Conservation (phyloP, 2,113 vertebrate genomes). For the Xerus inauris region DNA sequence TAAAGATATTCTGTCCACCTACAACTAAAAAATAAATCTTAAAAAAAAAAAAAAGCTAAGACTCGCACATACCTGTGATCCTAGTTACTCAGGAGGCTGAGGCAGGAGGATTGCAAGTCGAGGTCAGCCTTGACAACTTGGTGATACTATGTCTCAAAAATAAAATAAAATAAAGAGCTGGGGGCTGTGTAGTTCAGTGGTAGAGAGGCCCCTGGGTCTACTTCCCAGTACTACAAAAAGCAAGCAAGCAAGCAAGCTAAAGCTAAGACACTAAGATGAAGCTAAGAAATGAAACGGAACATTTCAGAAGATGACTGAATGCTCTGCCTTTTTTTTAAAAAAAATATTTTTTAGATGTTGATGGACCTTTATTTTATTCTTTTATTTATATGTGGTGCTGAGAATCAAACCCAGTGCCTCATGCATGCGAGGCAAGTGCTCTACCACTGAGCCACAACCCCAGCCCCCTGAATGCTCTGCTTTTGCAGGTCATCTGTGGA, state of each 20-base stretch:
- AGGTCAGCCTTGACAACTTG: background rate
- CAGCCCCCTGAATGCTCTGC: background rate
- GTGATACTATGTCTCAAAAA: background rate
- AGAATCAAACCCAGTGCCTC: no score
- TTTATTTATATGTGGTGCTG: no score
- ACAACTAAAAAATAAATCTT: no score
- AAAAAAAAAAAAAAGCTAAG: background rate
- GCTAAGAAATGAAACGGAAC: background rate
- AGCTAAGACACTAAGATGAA: background rate
- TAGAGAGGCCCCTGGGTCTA: no score
- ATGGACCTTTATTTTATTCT: no score
- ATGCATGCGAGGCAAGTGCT: no score
- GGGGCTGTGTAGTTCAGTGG: background rate
- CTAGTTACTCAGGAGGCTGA: background rate
- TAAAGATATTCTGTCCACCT: no score
- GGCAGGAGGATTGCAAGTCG: background rate
- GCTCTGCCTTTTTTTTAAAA: no score
- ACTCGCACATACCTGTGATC: background rate
- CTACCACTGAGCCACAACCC: no score
- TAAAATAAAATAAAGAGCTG: background rate
- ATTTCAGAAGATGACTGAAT: background rate
- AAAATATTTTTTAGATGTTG: no score
- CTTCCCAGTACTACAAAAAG: background rate
- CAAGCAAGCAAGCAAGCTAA: no score
- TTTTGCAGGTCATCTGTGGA: background rate